Evolutionary conservation across 1,140 invertebrate species (phyloP).

Genomic region (Calephelis nemesis): DNA sequence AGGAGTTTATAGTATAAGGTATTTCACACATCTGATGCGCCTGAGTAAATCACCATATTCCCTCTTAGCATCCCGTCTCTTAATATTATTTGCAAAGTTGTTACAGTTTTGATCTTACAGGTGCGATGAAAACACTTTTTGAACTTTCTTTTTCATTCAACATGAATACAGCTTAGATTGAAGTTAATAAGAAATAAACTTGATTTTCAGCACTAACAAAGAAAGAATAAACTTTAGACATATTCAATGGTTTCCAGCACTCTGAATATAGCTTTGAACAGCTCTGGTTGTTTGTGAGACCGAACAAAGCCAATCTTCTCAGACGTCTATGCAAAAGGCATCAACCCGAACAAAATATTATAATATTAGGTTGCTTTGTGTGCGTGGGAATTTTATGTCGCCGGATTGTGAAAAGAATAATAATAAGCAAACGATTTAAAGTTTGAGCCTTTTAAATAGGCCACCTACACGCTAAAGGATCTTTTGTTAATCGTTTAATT

Average conservation of each 20-base stretch:
- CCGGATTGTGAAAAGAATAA: slow-evolving; percentile 34
- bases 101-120: too few species aligned
- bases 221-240: neutral
- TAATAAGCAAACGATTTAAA: slow-evolving; percentile 48
- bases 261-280: slow-evolving; percentile 43
- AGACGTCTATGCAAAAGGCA: slow-evolving; percentile 55
- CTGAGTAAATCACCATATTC: too few species aligned
- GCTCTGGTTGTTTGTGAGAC: slow-evolving; percentile 43
- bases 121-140: too few species aligned
- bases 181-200: too few species aligned
- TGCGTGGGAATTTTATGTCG: slow-evolving; percentile 51
- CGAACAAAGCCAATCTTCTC: slow-evolving; percentile 52
- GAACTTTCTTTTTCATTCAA: too few species aligned
- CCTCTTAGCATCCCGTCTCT: too few species aligned
- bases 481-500: slow-evolving; percentile 6
- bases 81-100: too few species aligned
- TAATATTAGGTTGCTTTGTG: slow-evolving; percentile 52
- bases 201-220: neutral
- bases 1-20: too few species aligned
- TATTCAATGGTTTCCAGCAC: neutral
- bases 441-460: slow-evolving; percentile 31
- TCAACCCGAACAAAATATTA: slow-evolving; percentile 50
- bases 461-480: neutral
- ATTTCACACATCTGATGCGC: too few species aligned
- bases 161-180: too few species aligned